phyloP scores from a whole-genome alignment of 2,888 invertebrate species.

The Rhaphigaster nebulosa region DNA sequence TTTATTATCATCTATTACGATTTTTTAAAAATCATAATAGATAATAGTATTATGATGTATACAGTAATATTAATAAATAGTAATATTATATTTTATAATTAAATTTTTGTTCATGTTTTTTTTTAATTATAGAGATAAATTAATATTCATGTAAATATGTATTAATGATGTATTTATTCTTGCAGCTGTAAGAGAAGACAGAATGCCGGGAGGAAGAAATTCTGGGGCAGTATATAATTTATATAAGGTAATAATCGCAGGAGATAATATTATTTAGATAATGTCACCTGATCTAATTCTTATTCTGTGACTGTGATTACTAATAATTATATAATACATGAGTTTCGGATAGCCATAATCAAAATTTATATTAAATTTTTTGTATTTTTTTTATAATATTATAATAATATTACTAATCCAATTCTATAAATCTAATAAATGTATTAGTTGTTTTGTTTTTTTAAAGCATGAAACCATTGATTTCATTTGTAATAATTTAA shows the following conservation, averaged over 20 bases:
- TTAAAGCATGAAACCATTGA: neutral
- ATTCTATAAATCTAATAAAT: neutral
- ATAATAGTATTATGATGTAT: too few relatives aligned
- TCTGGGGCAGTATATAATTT: slow-evolving; percentile 98
- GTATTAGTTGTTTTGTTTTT: neutral
- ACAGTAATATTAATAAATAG: too few relatives aligned
- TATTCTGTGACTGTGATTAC: neutral
- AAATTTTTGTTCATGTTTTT: neutral
- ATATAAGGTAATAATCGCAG: slow-evolving; percentile 81
- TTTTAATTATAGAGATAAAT: too few relatives aligned
- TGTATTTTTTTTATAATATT: neutral
- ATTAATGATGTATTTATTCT: slow-evolving; percentile 62
- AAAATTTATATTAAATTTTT: neutral
- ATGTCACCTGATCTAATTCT: neutral
- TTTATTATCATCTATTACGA: too few relatives aligned
- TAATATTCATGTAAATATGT: neutral
- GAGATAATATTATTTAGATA: neutral
- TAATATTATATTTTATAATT: too few relatives aligned
- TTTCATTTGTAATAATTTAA: neutral
- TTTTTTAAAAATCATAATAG: too few relatives aligned
- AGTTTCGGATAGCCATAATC: neutral
- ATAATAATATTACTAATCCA: neutral
- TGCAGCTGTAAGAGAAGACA: slow-evolving; percentile 96
- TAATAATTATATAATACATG: neutral
- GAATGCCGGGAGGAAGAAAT: slow-evolving; percentile 99